Base-by-base conservation (phyloP, 2,797 vertebrate species). In the Gambelia wislizenii region DNA sequence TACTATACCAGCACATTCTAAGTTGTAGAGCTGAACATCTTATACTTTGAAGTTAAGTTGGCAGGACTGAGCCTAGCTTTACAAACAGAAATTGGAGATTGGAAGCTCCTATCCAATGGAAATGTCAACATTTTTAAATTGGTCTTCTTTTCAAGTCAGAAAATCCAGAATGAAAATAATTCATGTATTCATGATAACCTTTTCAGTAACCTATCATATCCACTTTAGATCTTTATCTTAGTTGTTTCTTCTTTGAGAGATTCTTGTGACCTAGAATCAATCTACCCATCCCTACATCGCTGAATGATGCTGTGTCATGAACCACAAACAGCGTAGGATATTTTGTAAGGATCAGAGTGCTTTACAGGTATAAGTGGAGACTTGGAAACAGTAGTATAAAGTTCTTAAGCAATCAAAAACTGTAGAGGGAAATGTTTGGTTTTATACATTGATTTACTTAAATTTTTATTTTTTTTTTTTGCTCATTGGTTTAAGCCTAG, bases 31-130 rank as follows among this genome's bases (percentile, higher is more conserved):
- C 69, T 49, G 42, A 67, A 89, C 82, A 88, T 89, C 18, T 80
- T 89, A 39, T 64, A 87, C 85, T 36, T 94, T 87, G 52, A 83
- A 91, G 86, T 91, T 61, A 84, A 92, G 91, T 87, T 88, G 80
- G 93, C 91, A 91, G 88, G 87, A 92, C 54, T 56, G 92, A 91
- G 93, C 52, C 42, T n/a, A 67, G 39, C 84, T 94, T 89, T 91
- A n/a, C 33, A 33, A 83, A 59, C 14, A 42, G 27, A 74, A 47
- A 77, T 36, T 77, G 42, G 6, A 88, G 10, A 74, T 75, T 64
- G 18, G 52, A 82, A 27, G 44, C n/a, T 64, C 74, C n/a, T 27
- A 88, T 39, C 87, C 42, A 88, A 30, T 30, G 59, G 27, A 67
- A 88, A 83, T 83, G 80, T 67, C 80, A 88, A 67, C 30, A 56